These are phyloP conservation scores for Uloborus plumipes DNA, from an alignment of 2,888 invertebrate species.

Conservation along the genomic window DNA sequence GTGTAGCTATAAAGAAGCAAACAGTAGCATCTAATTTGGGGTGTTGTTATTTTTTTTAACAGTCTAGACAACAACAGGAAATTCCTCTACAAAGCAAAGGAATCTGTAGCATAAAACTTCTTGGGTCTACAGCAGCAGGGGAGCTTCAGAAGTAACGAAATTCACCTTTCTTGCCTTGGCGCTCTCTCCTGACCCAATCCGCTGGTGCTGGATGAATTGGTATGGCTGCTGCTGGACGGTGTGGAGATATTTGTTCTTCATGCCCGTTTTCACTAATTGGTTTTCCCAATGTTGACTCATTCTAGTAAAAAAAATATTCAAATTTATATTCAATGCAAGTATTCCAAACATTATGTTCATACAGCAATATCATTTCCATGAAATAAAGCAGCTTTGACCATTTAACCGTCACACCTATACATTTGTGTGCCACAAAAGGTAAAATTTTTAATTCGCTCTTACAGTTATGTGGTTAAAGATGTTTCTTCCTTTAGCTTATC, in stretches of 20 bases:
- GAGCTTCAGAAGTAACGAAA: slow-evolving; percentile 86
- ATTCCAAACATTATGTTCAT: too few species aligned
- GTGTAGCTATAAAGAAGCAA: not conserved
- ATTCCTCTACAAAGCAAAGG: not conserved
- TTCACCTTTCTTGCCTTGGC: slow-evolving; percentile 94
- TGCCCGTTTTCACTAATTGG: slow-evolving; percentile 49
- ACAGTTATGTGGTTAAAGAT: too few species aligned
- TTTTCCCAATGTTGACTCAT: slow-evolving; percentile 34
- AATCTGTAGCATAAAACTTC: not conserved
- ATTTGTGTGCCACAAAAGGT: too few species aligned
- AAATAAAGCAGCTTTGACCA: too few species aligned
- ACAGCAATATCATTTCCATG: too few species aligned
- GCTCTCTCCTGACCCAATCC: slow-evolving; percentile 88
- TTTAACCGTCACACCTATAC: too few species aligned
- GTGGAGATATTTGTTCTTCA: slow-evolving; percentile 36
- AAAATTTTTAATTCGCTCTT: too few species aligned
- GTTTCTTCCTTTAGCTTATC: too few species aligned
- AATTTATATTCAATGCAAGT: not conserved
- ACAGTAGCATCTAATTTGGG: slow-evolving; percentile 3
- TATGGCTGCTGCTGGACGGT: slow-evolving; percentile 38
- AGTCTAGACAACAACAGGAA: slow-evolving; percentile 6
- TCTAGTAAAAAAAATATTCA: slow-evolving; percentile 22
- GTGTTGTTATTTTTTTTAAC: not conserved
- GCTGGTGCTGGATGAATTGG: slow-evolving; percentile 71
- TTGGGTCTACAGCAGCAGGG: not conserved